Conservation (phyloP, 2,797 vertebrate genomes). For the Danio kyathit region DNA sequence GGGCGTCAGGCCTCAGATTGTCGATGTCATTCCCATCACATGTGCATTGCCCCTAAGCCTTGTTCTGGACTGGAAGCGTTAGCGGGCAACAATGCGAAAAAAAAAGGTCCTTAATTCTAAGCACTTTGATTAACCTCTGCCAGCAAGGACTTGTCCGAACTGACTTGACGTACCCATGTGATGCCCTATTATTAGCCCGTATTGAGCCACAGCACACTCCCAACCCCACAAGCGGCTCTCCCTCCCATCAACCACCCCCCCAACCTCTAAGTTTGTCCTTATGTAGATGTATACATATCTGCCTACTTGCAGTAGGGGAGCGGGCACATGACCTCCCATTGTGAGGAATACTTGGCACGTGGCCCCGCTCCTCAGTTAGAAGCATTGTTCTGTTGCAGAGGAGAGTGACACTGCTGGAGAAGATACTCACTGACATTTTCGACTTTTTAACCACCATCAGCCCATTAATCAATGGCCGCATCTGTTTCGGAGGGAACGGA, state of each 20-base stretch:
- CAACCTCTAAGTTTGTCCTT: slow-evolving; percentile 33
- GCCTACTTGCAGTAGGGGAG: slow-evolving; percentile 55
- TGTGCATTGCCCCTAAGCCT: slow-evolving; percentile 81
- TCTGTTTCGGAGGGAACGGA: slow-evolving; percentile 76
- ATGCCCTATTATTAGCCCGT: slow-evolving; percentile 67
- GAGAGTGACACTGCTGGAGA: slow-evolving; percentile 77
- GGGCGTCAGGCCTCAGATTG: slow-evolving; percentile 75
- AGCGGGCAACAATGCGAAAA: slow-evolving; percentile 64
- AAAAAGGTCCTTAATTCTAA: slow-evolving; percentile 80
- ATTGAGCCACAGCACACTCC: slow-evolving; percentile 44
- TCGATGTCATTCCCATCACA: slow-evolving; percentile 86
- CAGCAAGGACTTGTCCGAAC: slow-evolving; percentile 81
- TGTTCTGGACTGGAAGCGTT: slow-evolving; percentile 74
- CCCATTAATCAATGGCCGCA: slow-evolving; percentile 83
- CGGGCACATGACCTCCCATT: slow-evolving; percentile 74
- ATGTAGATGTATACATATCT: slow-evolving; percentile 66
- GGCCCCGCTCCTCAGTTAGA: slow-evolving; percentile 71
- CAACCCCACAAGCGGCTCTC: slow-evolving; percentile 59
- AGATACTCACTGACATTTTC: slow-evolving; percentile 84
- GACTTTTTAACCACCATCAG: slow-evolving; percentile 80
- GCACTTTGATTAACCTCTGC: slow-evolving; percentile 82
- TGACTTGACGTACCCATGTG: slow-evolving; percentile 82
- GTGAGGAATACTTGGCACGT: slow-evolving; percentile 79
- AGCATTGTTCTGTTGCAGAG: slow-evolving; percentile 74
- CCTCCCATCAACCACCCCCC: slow-evolving; percentile 35